Evolutionary conservation across 2,113 vertebrate genomes (phyloP), one percentile per base, ranked within the genome.

Genomic region (Tinamus guttatus): DNA sequence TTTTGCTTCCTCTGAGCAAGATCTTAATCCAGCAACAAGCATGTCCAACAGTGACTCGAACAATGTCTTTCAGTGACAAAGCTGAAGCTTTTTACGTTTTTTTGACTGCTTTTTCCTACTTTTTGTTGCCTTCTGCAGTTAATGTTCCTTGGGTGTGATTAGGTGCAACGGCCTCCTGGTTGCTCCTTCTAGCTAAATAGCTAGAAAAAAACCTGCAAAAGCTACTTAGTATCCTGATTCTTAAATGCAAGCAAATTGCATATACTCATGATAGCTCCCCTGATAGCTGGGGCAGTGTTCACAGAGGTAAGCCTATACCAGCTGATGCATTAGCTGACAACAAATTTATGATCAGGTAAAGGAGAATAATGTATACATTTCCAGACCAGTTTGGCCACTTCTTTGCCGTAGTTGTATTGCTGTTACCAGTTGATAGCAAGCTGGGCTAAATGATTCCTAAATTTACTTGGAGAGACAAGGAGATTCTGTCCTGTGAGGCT

Each of bases 141-240:
- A 1, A 0, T 49, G 11, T 51, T 71, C 0, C 0, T 67, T 24
- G 19, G 3, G 5, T 73, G 4, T 49, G 8, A 56, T 13, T 85
- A 36, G 4, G 17, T 75, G n/a, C 41, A 74, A 16, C 27, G 5
- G 27, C 36, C 7, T 75, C 10, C 8, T 60, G 58, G 8, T n/a
- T n/a, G n/a, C n/a, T n/a, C n/a, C n/a, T n/a, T n/a, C n/a, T n/a
- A n/a, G n/a, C n/a, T 34, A 58, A 76, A 13, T 79, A 60, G 68
- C 2, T 59, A 36, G 15, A 30, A 43, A 76, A 73, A 12, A 12
- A 17, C 13, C 20, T 63, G 45, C 34, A 59, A 84, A 20, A 51
- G 5, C 9, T 45, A 1, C 27, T 59, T 75, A 36, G 0, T n/a
- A 5, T 6, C 65, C 5, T 19, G 2, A 54, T 89, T 74, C 27